Base-by-base conservation (phyloP, 1,140 invertebrate genomes). In the Aphelenchoides avenae region DNA sequence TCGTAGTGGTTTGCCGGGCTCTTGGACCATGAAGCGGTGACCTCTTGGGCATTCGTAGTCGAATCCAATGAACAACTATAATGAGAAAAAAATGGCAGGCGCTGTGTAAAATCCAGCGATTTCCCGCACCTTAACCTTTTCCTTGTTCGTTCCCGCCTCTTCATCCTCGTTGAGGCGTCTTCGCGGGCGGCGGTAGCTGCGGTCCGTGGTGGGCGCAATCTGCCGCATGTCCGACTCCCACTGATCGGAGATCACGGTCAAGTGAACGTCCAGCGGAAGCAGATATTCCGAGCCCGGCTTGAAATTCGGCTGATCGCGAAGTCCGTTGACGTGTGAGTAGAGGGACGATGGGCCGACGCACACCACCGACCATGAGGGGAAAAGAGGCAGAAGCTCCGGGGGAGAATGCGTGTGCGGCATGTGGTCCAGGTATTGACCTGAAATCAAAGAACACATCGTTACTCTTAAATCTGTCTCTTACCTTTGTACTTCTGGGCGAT, bases 1-100 rank as follows among this genome's bases (percentile, higher is more conserved):
- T 69, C 87, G 86, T 13, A 92, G 78, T 24, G 92, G 84, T 71
- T 87, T 87, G 66, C 92, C 89, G 18, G 90, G 88, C 1, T 85
- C 85, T 13, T 88, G 86, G 74, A 89, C 86, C 85, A 96, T 93
- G 78, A 97, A 96, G 55, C 89, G 83, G 78, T 97, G 92, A 1
- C 93, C 93, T 37, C 88, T 77, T 0, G 88, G 86, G 81, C 94
- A 98, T 79, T 97, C 93, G 76, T 96, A 97, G 73, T 97, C 93
- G 64, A 91, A 85, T 1, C 93, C 93, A 57, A 97, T 85, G 75
- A 93, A 98, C 57, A 95, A 87, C 79, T 95, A 27, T 15, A 41
- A 68, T n/a, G 51, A 7, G 29, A 56, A 52, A 5, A 6, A 31
- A 41, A n/a, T n/a, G n/a, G 4, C 43, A 46, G n/a, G n/a, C 15